These are phyloP conservation scores for Mastigias papua DNA, from an alignment of 30 jellyfish, hydroid and myxozoan genomes.

Conservation along the genomic window DNA sequence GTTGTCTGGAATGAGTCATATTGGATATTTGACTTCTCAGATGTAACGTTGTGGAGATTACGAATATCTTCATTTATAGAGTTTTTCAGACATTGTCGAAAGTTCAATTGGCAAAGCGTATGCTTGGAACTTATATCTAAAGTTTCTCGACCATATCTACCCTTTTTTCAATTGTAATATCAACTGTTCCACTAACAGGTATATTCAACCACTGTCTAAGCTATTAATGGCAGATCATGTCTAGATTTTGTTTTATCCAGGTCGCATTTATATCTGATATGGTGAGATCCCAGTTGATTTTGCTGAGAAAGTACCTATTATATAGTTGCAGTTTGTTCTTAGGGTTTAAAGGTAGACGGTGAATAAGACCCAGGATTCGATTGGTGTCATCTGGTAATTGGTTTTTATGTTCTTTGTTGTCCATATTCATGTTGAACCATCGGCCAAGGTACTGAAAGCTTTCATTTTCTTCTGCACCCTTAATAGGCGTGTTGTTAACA, in stretches of 20 bases:
- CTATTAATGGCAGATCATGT: background rate
- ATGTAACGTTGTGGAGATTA: conserved; percentile 2
- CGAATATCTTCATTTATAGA: conserved; percentile 26
- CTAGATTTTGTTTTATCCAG: background rate
- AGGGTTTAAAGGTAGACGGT: background rate
- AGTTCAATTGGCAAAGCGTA: background rate
- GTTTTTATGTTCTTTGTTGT: conserved; percentile 1
- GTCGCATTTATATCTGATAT: background rate
- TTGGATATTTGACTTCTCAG: conserved; percentile 15
- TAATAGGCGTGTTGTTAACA: background rate
- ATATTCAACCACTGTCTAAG: conserved; percentile 3
- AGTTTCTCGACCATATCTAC: background rate
- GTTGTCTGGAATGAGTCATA: conserved; percentile 29
- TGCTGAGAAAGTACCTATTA: background rate
- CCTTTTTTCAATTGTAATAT: background rate
- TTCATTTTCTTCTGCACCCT: background rate
- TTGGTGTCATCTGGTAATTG: background rate
- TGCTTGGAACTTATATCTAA: conserved; percentile 1
- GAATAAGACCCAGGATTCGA: background rate
- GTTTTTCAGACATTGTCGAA: background rate
- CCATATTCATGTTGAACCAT: background rate
- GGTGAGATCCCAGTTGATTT: background rate
- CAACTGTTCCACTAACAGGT: background rate
- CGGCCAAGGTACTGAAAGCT: background rate
- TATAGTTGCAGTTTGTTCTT: background rate